These are phyloP conservation scores for Theropithecus gelada DNA, from an alignment of 2,113 vertebrate species.

Conservation along the genomic window DNA sequence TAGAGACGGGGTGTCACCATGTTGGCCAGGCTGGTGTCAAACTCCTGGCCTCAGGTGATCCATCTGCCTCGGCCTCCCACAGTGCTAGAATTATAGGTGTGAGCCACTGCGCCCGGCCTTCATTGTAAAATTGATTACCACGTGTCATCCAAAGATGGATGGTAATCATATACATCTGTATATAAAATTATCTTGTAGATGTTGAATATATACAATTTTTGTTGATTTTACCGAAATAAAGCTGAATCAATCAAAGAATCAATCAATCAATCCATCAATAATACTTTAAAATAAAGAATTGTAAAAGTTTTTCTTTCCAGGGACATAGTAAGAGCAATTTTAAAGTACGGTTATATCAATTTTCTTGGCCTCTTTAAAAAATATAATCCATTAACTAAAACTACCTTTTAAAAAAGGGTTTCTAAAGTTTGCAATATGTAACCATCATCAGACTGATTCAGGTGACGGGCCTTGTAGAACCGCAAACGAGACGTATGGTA, in stretches of 20 bases:
- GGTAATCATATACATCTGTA: neutral
- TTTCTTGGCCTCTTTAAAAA: neutral
- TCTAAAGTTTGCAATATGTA: neutral
- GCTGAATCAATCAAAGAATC: neutral
- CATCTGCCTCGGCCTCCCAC: no score
- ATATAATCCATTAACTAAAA: neutral
- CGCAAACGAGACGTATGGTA: accelerated
- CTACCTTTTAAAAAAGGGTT: neutral
- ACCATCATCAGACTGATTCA: neutral
- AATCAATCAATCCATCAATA: neutral
- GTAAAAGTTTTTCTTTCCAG: neutral
- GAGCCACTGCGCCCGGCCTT: no score
- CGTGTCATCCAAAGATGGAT: no score
- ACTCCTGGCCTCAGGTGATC: no score
- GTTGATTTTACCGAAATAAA: neutral
- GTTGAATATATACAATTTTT: neutral
- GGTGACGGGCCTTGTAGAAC: neutral
- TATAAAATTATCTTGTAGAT: neutral
- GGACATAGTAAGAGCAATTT: neutral
- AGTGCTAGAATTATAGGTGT: no score
- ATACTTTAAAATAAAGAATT: neutral
- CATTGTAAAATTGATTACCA: no score
- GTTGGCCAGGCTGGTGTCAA: no score
- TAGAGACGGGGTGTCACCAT: no score
- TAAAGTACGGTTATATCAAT: neutral